Evolutionary conservation across 2,797 vertebrate species (phyloP).

Genomic region (Myotis vivesi): DNA sequence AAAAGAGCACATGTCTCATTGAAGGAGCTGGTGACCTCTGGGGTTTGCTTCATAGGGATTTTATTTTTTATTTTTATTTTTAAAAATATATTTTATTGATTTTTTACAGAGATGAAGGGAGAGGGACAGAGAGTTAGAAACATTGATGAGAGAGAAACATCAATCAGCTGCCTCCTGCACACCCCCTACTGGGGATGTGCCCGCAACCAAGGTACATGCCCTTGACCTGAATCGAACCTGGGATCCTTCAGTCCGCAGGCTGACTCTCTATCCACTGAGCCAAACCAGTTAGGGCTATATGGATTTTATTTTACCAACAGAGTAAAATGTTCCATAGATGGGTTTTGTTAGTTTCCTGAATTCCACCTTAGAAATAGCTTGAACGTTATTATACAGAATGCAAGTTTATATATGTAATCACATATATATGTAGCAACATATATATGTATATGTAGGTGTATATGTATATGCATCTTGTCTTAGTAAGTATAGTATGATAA

Average conservation of each 20-base stretch:
- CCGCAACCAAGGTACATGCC: no score
- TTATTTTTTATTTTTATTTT: not conserved
- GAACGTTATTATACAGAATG: not conserved
- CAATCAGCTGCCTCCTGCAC: no score
- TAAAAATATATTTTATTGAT: no score
- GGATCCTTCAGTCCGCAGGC: no score
- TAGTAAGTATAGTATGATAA: not conserved
- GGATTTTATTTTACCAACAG: slow-evolving; percentile 11
- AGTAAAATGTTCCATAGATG: not conserved
- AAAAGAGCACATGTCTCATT: not conserved
- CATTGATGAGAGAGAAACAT: no score
- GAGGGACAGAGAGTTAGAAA: no score
- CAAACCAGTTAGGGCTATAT: no score
- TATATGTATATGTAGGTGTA: not conserved
- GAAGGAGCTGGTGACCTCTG: not conserved
- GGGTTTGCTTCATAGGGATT: not conserved
- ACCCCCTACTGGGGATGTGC: no score
- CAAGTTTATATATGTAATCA: not conserved
- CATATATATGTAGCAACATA: not conserved
- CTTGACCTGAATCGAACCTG: no score
- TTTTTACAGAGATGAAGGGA: no score
- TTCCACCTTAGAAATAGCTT: slow-evolving; percentile 38
- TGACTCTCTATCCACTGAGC: no score
- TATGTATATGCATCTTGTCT: not conserved
- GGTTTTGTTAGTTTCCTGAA: not conserved